Conservation (phyloP, 2,888 invertebrate genomes). For the Hedychridium roseum region DNA sequence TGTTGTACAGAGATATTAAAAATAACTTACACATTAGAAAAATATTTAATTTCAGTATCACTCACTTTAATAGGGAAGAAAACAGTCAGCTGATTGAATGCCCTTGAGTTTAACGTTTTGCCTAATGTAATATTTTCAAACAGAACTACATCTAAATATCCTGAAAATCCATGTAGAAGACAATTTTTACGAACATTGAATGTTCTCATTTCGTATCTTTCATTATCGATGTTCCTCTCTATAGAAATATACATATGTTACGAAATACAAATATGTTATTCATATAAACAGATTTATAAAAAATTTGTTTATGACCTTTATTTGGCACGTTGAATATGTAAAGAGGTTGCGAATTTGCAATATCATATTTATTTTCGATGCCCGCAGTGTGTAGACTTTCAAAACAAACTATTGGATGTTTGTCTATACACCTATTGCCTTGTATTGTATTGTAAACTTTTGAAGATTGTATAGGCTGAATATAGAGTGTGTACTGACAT, state of each 20-base stretch:
- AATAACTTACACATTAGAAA: no score
- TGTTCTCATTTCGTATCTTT: conserved; percentile 73
- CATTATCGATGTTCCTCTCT: conserved; percentile 72
- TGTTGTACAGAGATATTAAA: conserved; percentile 17
- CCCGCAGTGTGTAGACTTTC: conserved; percentile 95
- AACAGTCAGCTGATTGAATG: conserved; percentile 99
- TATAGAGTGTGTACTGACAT: conserved; percentile 84
- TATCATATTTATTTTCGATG: conserved; percentile 83
- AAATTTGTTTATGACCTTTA: conserved; percentile 64
- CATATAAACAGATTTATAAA: neutral
- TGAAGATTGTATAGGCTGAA: conserved; percentile 92
- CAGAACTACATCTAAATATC: conserved; percentile 91
- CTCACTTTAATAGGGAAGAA: conserved; percentile 87
- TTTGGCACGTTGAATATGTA: conserved; percentile 95
- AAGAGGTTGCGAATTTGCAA: conserved; percentile 76
- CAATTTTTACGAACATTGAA: conserved; percentile 80
- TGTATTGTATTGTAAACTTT: conserved; percentile 83
- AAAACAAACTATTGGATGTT: conserved; percentile 67
- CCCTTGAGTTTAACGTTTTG: conserved; percentile 85
- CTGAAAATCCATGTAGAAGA: conserved; percentile 92
- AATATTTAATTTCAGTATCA: conserved; percentile 21
- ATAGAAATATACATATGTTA: conserved; percentile 33
- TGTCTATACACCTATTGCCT: conserved; percentile 65
- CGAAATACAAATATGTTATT: neutral
- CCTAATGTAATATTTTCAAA: conserved; percentile 87